These are phyloP conservation scores for Cecidostiba fungosa DNA, from an alignment of 2,888 invertebrate species.

Conservation along the genomic window DNA sequence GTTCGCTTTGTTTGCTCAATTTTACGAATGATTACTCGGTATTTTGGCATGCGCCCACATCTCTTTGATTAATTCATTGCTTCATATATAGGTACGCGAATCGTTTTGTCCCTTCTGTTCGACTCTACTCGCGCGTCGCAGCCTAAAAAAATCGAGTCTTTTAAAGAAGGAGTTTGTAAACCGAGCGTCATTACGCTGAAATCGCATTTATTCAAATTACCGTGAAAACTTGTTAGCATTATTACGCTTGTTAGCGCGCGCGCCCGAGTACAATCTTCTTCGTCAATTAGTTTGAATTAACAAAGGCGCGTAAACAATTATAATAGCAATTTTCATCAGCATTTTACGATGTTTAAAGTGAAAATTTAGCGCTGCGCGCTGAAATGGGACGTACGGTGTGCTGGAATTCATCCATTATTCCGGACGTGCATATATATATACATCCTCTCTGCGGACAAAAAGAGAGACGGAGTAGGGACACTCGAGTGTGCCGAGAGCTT, in stretches of 20 bases:
- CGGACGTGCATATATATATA: not conserved
- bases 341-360: constrained; percentile 21
- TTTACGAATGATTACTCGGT: no score
- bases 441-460: constrained; percentile 21
- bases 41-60: no score
- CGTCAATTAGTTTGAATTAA: not conserved
- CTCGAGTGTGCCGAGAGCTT: no score
- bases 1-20: no score
- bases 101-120: no score
- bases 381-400: constrained; percentile 23
- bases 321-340: not conserved
- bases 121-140: no score
- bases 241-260: not conserved
- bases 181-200: not conserved
- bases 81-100: no score
- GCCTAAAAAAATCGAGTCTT: no score
- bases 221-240: not conserved
- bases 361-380: not conserved
- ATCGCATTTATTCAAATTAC: not conserved
- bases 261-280: not conserved
- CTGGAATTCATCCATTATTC: constrained; percentile 56
- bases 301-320: constrained; percentile 15
- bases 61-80: no score
- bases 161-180: not conserved
- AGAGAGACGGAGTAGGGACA: constrained; percentile 16